A percentile compares a stretch with the other conserved stretches of the same genome.
Conservation (phyloP, 2,888 invertebrate genomes). For the Tolmerus cingulatus region DNA sequence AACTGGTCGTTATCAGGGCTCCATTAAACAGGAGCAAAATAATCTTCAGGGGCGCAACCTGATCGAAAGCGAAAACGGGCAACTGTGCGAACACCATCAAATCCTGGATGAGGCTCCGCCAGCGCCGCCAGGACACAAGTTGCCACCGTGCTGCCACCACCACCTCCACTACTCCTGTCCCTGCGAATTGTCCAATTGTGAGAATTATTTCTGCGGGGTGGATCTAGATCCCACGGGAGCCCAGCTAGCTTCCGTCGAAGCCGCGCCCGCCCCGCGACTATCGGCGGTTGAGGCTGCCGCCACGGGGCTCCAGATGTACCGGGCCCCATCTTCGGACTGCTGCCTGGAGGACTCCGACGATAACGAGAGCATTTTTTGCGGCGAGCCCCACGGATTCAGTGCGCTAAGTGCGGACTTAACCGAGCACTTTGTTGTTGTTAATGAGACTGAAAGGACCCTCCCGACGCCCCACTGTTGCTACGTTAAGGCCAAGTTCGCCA, state of each 20-base stretch:
- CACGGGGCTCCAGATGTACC: slow-evolving; percentile 4
- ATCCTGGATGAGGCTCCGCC: not conserved
- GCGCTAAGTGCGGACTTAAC: slow-evolving; percentile 30
- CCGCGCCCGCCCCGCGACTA: not conserved
- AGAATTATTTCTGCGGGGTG: not conserved
- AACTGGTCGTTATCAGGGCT: not conserved
- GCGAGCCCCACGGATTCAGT: not conserved
- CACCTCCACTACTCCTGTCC: not conserved
- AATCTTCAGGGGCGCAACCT: slow-evolving; percentile 14
- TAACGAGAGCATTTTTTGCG: slow-evolving; percentile 24
- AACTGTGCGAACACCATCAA: slow-evolving; percentile 14
- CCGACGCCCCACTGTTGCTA: slow-evolving; percentile 50
- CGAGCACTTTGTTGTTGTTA: slow-evolving; percentile 48
- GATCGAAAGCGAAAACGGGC: not conserved
- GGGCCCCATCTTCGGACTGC: slow-evolving; percentile 25
- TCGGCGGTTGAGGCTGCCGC: not conserved
- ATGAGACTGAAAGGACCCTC: slow-evolving; percentile 48
- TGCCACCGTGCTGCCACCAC: slow-evolving; percentile 4
- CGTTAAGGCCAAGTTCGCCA: slow-evolving; percentile 51
- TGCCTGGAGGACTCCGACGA: slow-evolving; percentile 41
- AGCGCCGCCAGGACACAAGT: not conserved
- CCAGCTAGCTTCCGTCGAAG: not conserved
- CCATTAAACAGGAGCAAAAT: slow-evolving; percentile 29
- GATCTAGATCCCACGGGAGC: not conserved
- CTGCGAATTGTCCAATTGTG: slow-evolving; percentile 28